A percentile compares a stretch with the other conserved stretches of the same genome.
phyloP scores from a whole-genome alignment of 2,113 vertebrate genomes.

The Sceloporus undulatus region DNA sequence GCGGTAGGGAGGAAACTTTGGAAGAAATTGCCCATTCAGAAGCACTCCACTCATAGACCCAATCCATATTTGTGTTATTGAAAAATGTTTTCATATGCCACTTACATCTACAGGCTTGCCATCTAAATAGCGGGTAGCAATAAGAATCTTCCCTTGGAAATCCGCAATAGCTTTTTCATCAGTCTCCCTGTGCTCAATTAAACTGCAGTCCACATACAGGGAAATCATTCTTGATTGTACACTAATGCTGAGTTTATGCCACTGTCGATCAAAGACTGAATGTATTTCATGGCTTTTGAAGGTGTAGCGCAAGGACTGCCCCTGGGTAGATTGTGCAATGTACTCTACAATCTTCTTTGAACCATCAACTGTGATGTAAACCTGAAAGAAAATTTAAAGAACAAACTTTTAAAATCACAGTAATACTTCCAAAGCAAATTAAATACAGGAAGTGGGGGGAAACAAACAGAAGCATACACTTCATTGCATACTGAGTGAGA shows the following conservation, averaged over 20 bases:
- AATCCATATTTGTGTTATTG: neutral
- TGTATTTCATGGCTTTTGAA: constrained; percentile 94
- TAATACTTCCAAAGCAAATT: neutral
- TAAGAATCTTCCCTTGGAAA: constrained; percentile 84
- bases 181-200: constrained; percentile 87
- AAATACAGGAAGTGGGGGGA: constrained; percentile 2
- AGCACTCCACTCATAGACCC: neutral
- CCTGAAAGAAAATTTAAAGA: constrained; percentile 73
- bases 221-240: constrained; percentile 85
- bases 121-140: constrained; percentile 87
- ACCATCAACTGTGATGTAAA: constrained; percentile 90
- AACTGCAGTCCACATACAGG: constrained; percentile 92
- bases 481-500: neutral
- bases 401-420: constrained; percentile 24
- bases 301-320: constrained; percentile 84
- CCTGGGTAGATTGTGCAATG: constrained; percentile 80
- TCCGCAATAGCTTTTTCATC: constrained; percentile 81
- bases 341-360: constrained; percentile 90
- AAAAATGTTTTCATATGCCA: constrained; percentile 43
- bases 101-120: constrained; percentile 94
- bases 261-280: constrained; percentile 93
- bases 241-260: constrained; percentile 93
- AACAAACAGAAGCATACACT: constrained; percentile 4
- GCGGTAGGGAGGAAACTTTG: neutral
- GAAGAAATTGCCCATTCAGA: neutral